Evolutionary conservation across 2,113 vertebrate species (phyloP).

Genomic region (Archilochus colubris): DNA sequence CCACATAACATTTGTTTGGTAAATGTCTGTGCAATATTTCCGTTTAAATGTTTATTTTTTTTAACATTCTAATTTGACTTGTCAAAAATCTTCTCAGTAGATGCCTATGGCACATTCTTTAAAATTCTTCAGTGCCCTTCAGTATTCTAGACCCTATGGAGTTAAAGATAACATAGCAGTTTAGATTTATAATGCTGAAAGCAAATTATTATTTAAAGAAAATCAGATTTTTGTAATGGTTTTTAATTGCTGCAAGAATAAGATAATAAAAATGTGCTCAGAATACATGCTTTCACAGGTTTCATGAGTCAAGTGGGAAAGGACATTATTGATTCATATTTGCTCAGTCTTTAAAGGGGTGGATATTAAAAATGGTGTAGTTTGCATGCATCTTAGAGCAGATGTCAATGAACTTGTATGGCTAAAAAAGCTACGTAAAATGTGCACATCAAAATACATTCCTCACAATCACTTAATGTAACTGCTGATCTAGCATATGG

Average conservation of each 20-base stretch:
- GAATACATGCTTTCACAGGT: slow-evolving; percentile 32
- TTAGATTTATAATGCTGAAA: slow-evolving; percentile 44
- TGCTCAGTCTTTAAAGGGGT: neutral
- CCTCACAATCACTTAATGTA: neutral
- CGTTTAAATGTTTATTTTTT: slow-evolving; percentile 60
- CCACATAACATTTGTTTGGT: slow-evolving; percentile 55
- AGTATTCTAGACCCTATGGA: slow-evolving; percentile 48
- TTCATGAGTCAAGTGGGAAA: slow-evolving; percentile 62
- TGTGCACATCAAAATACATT: neutral
- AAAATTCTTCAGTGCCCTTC: slow-evolving; percentile 65
- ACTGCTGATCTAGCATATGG: neutral
- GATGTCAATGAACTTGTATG: slow-evolving; percentile 2
- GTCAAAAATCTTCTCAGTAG: slow-evolving; percentile 63
- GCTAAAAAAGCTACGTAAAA: neutral
- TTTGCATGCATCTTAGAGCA: neutral
- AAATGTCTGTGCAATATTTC: slow-evolving; percentile 49
- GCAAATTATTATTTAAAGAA: slow-evolving; percentile 71
- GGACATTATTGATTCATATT: slow-evolving; percentile 53
- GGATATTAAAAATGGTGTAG: neutral
- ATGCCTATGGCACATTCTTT: slow-evolving; percentile 31
- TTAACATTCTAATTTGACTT: slow-evolving; percentile 62
- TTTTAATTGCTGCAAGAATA: slow-evolving; percentile 53
- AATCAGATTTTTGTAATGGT: slow-evolving; percentile 59
- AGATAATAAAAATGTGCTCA: slow-evolving; percentile 57
- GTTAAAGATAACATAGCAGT: neutral